These are phyloP conservation scores for Anarsia innoxiella DNA, from an alignment of 2,888 invertebrate species.

Conservation along the genomic window DNA sequence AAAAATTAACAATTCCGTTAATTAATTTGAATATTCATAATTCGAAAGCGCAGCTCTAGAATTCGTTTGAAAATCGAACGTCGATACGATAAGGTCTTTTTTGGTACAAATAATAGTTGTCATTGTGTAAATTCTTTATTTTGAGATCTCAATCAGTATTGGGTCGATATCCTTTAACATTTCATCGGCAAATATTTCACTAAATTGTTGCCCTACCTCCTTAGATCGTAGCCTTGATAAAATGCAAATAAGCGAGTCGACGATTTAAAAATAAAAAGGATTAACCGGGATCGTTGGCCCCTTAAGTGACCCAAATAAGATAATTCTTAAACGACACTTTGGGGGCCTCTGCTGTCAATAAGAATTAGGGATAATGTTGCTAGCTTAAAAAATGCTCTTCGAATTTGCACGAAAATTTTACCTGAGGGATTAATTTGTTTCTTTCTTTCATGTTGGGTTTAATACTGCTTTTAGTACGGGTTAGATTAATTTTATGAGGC, in stretches of 20 bases:
- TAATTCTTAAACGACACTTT: slow-evolving; percentile 50
- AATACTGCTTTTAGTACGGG: too few species aligned
- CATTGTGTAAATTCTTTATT: slow-evolving; percentile 25
- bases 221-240: slow-evolving; percentile 63
- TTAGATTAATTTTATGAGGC: too few species aligned
- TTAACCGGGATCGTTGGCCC: slow-evolving; percentile 58
- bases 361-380: slow-evolving; percentile 49
- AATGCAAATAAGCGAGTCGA: slow-evolving; percentile 61
- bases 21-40: slow-evolving; percentile 31
- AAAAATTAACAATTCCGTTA: slow-evolving; percentile 34
- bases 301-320: slow-evolving; percentile 68
- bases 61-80: neutral
- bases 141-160: slow-evolving; percentile 31
- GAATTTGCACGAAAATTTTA: slow-evolving; percentile 19
- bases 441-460: slow-evolving; percentile 1
- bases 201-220: slow-evolving; percentile 57
- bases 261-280: slow-evolving; percentile 62
- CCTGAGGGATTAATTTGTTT: slow-evolving; percentile 7
- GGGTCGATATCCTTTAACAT: slow-evolving; percentile 49
- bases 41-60: slow-evolving; percentile 6
- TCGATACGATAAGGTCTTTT: slow-evolving; percentile 11
- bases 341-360: slow-evolving; percentile 54
- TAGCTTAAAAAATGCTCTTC: slow-evolving; percentile 21
- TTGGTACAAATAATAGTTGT: slow-evolving; percentile 20
- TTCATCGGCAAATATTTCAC: slow-evolving; percentile 65